Percentiles rank a stretch among this genome's conserved stretches.
Conservation (phyloP, 2,797 vertebrate species). For the Micromesistius poutassou region DNA sequence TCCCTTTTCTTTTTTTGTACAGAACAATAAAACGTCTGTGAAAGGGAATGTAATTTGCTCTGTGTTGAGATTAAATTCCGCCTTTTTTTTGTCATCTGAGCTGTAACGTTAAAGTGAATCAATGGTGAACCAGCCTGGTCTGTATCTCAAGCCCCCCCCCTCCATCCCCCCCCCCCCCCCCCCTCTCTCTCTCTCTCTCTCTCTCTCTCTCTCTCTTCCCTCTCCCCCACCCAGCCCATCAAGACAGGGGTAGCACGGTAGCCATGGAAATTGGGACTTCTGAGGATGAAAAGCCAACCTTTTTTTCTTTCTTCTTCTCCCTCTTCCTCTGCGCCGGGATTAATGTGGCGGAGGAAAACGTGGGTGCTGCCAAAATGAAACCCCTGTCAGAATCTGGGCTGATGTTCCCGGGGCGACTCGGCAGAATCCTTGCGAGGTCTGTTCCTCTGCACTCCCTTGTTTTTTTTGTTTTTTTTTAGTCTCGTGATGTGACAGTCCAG, state of each 20-base stretch:
- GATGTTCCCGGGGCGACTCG: neutral
- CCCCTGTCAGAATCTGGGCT: neutral
- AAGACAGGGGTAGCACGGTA: too few relatives aligned
- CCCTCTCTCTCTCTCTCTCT: too few relatives aligned
- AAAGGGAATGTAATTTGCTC: conserved; percentile 63
- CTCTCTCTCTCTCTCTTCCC: too few relatives aligned
- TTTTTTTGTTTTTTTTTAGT: neutral
- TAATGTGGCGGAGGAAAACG: neutral
- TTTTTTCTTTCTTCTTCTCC: neutral
- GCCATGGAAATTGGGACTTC: conserved; percentile 67
- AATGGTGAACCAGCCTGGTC: conserved; percentile 43
- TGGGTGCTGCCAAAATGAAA: neutral
- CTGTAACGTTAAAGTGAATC: conserved; percentile 64
- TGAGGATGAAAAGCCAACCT: neutral
- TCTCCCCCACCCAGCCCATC: too few relatives aligned
- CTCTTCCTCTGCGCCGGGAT: neutral
- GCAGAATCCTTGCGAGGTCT: neutral
- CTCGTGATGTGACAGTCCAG: neutral
- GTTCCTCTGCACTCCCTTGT: neutral
- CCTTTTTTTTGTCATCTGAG: conserved; percentile 57
- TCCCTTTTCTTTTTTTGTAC: conserved; percentile 30
- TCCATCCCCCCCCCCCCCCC: too few relatives aligned
- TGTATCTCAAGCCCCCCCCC: neutral
- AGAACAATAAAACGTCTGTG: conserved; percentile 66
- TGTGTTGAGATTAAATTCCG: conserved; percentile 72